These are phyloP conservation scores for Triplophysa tibetana DNA, from an alignment of 2,113 vertebrate species.

Conservation along the genomic window DNA sequence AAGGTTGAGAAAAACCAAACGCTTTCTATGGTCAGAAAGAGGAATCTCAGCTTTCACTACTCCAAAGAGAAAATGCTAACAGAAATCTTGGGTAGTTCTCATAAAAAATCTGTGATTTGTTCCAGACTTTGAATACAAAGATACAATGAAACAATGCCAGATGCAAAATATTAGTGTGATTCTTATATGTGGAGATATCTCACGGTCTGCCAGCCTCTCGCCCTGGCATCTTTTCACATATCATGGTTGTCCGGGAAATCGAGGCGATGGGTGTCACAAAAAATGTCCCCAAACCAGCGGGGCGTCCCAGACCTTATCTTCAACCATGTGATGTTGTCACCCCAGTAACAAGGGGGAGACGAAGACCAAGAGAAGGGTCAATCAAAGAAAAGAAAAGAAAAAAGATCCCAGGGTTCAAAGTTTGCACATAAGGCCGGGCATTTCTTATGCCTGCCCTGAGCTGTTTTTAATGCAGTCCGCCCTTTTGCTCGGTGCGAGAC, in stretches of 20 bases:
- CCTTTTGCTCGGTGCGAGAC: conserved; percentile 42
- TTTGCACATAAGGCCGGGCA: conserved; percentile 41
- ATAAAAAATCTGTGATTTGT: no score
- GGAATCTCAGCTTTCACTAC: background rate
- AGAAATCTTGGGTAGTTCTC: background rate
- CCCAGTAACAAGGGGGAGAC: conserved; percentile 39
- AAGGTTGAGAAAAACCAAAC: background rate
- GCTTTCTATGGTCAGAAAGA: background rate
- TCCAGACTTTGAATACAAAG: no score
- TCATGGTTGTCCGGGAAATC: conserved; percentile 3
- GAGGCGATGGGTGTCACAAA: conserved; percentile 30
- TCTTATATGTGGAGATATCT: background rate
- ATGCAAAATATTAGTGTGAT: no score
- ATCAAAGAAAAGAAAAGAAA: conserved; percentile 46
- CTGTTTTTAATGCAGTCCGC: conserved; percentile 58
- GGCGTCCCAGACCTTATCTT: conserved; percentile 53
- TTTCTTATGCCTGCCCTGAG: conserved; percentile 52
- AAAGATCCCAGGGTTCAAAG: conserved; percentile 54
- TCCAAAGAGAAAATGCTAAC: background rate
- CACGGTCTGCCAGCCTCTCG: background rate
- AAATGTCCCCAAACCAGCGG: conserved; percentile 49
- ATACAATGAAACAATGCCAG: no score
- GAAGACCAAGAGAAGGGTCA: conserved; percentile 39
- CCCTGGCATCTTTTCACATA: conserved; percentile 6
- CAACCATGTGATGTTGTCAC: conserved; percentile 53